Evolutionary conservation across 2,797 vertebrate genomes (phyloP).

Genomic region (Orientallactaga sibirica): DNA sequence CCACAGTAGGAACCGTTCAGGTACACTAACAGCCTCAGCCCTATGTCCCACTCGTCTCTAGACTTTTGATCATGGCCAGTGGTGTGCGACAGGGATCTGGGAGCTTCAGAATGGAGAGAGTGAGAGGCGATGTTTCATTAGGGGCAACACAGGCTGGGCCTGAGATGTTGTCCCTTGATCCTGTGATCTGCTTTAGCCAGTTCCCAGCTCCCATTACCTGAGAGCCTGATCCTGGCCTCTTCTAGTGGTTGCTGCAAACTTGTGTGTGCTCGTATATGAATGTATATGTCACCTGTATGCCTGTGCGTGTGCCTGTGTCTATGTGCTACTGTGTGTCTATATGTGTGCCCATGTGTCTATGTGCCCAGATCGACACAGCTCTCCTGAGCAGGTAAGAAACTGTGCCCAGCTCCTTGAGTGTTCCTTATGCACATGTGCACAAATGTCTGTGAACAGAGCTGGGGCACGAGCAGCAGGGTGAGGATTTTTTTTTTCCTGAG

Average conservation of each 20-base stretch:
- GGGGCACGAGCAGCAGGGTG: neutral
- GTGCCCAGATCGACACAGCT: neutral
- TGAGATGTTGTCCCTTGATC: neutral
- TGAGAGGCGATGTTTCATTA: neutral
- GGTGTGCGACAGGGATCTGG: too few relatives aligned
- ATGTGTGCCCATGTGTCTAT: neutral
- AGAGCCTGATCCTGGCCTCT: fast-evolving
- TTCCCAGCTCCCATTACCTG: too few relatives aligned
- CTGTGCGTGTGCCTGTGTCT: neutral
- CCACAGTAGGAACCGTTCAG: neutral
- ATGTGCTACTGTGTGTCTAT: neutral
- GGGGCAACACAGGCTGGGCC: neutral
- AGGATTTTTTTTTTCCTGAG: neutral
- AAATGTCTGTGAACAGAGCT: neutral
- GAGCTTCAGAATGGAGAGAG: neutral
- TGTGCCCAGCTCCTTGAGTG: neutral
- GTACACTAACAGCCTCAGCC: too few relatives aligned
- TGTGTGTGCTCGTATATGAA: neutral
- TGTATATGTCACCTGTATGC: too few relatives aligned
- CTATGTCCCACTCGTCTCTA: neutral
- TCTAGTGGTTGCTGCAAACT: neutral
- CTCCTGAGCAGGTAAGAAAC: too few relatives aligned
- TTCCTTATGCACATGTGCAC: neutral
- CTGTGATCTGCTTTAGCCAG: neutral
- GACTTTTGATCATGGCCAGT: neutral